A percentile compares a stretch with the other conserved stretches of the same genome.
These are phyloP conservation scores for Aurelia sp. DNA, from an alignment of 30 jellyfish, hydroid and myxozoan species.

Conservation along the genomic window DNA sequence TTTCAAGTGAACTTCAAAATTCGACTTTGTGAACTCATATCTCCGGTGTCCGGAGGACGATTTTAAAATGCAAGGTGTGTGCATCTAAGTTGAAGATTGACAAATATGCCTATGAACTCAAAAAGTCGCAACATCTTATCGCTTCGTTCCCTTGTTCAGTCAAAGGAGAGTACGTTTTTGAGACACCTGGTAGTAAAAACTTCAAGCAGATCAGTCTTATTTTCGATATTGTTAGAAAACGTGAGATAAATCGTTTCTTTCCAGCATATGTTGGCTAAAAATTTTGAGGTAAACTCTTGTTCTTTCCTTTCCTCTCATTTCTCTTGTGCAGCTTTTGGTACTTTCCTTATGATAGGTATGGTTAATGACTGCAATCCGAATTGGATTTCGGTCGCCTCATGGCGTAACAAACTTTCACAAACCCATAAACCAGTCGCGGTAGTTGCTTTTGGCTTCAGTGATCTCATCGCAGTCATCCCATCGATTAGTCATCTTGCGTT, in stretches of 20 bases:
- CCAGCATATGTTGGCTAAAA: slow-evolving; percentile 26
- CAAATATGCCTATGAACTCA: no score
- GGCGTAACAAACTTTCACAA: slow-evolving; percentile 26
- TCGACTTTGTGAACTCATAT: no score
- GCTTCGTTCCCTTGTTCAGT: no score
- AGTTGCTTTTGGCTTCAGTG: slow-evolving; percentile 14
- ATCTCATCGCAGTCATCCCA: slow-evolving; percentile 62
- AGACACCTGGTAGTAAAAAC: no score
- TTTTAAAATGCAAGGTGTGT: no score
- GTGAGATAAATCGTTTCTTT: slow-evolving; percentile 3
- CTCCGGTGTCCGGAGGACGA: no score
- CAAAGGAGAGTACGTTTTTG: no score
- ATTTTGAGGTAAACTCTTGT: slow-evolving; percentile 21
- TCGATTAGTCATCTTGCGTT: slow-evolving; percentile 41
- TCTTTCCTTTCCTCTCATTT: slow-evolving; percentile 38
- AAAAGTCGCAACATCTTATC: no score
- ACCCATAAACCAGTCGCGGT: slow-evolving; percentile 16
- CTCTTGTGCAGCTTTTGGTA: slow-evolving; percentile 37
- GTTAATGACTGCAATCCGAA: slow-evolving; percentile 1
- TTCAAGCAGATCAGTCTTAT: slow-evolving; percentile 1
- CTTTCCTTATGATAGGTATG: no score
- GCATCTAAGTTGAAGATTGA: no score
- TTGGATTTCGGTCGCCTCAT: slow-evolving; percentile 14
- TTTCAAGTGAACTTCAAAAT: no score
- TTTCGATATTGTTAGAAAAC: slow-evolving; percentile 20